These are phyloP conservation scores for Phocoena phocoena DNA, from an alignment of 2,113 vertebrate species.

Conservation along the genomic window DNA sequence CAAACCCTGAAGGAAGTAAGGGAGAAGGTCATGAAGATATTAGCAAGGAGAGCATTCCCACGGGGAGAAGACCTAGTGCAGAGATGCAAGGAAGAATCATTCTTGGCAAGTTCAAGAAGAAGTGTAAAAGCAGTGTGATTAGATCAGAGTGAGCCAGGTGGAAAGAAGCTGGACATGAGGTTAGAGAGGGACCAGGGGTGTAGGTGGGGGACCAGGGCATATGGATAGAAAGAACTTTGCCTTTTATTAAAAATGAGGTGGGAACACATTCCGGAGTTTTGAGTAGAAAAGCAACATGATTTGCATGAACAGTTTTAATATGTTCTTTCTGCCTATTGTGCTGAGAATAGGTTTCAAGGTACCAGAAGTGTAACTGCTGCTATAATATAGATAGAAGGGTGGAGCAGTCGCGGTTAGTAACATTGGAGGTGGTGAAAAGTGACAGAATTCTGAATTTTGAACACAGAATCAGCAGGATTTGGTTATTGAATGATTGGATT, in stretches of 20 bases:
- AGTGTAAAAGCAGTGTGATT: background rate
- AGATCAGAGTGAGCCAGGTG: background rate
- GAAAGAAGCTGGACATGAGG: no score
- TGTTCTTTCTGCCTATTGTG: background rate
- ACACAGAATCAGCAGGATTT: background rate
- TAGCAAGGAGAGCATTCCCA: background rate
- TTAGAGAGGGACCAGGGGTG: background rate
- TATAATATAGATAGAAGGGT: background rate
- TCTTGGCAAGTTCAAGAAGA: background rate
- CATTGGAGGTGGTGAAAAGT: background rate
- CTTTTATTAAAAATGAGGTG: background rate
- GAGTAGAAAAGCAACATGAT: background rate
- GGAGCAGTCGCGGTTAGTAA: no score
- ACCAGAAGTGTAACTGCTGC: background rate
- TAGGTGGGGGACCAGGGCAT: background rate
- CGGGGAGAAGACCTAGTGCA: background rate
- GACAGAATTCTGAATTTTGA: background rate
- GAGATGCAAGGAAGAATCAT: background rate
- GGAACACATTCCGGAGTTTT: background rate
- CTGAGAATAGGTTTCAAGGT: background rate
- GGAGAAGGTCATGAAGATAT: background rate
- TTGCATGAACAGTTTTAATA: background rate
- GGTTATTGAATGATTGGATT: background rate
- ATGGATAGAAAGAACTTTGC: background rate
- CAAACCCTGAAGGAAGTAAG: background rate